These are phyloP conservation scores for Stenopsyche tienmushanensis DNA, from an alignment of 1,140 invertebrate species.

Conservation along the genomic window DNA sequence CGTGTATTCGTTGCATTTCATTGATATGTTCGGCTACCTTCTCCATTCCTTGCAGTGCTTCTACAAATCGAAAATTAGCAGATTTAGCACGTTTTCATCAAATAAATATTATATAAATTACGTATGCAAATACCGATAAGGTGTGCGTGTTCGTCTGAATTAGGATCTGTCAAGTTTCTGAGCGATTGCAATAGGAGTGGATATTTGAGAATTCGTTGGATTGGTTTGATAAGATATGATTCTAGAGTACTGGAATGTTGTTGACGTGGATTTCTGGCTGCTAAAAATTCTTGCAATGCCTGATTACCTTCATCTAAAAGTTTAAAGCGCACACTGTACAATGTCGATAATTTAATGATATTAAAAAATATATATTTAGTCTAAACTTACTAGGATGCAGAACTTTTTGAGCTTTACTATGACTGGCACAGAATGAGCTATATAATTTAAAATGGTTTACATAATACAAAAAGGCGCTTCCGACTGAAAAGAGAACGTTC, in stretches of 20 bases:
- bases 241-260: conserved; percentile 96
- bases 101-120: not conserved
- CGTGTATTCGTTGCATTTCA: conserved; percentile 99
- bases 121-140: conserved; percentile 64
- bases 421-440: conserved; percentile 97
- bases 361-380: conserved; percentile 1
- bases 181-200: conserved; percentile 94
- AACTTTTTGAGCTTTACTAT: conserved; percentile 98
- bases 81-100: not conserved
- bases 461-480: conserved; percentile 95
- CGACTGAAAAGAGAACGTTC: conserved; percentile 94
- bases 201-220: conserved; percentile 98
- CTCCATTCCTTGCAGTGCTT: conserved; percentile 94
- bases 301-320: conserved; percentile 89
- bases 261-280: conserved; percentile 89
- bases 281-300: conserved; percentile 91
- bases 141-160: conserved; percentile 91
- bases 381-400: conserved; percentile 89
- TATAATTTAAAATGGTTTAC: conserved; percentile 99
- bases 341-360: not conserved
- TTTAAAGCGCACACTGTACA: not conserved
- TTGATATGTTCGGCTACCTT: conserved; percentile 99
- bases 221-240: conserved; percentile 98
- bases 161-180: conserved; percentile 87
- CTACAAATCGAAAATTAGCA: conserved; percentile 54